Conservation (phyloP, 1,140 invertebrate species). For the Euwallacea fornicatus region DNA sequence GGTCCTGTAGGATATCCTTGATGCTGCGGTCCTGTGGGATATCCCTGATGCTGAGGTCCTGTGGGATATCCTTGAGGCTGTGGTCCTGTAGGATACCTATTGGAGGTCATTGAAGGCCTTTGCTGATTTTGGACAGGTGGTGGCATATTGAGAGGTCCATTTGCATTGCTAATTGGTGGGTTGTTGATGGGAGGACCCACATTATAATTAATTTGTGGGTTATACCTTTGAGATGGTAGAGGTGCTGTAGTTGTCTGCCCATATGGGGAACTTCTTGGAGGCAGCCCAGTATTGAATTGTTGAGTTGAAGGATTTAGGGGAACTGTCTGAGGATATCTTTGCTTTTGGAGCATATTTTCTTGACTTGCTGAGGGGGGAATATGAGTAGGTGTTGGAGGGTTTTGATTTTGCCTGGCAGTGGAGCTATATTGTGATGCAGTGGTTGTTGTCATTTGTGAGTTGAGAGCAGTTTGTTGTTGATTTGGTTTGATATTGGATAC, state of each 20-base stretch:
- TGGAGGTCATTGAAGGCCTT: slow-evolving; percentile 1
- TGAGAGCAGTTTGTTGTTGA: too few relatives aligned
- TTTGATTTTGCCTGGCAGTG: background rate
- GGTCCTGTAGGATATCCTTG: background rate
- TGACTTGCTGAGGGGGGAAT: background rate
- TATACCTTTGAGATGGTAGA: slow-evolving; percentile 18
- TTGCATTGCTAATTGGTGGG: slow-evolving; percentile 15
- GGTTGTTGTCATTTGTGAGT: too few relatives aligned
- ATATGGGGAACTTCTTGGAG: slow-evolving; percentile 6
- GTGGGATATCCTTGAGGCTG: background rate
- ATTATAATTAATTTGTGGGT: slow-evolving; percentile 26
- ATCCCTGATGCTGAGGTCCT: background rate
- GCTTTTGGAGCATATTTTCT: background rate
- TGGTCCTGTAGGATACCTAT: slow-evolving; percentile 25
- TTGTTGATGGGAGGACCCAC: slow-evolving; percentile 1
- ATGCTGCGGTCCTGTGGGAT: background rate
- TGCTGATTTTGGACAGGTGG: background rate
- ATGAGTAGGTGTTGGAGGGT: background rate
- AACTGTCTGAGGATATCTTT: slow-evolving; percentile 21
- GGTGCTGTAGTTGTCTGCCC: background rate
- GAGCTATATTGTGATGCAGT: background rate
- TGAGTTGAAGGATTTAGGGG: background rate
- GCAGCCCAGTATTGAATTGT: slow-evolving; percentile 24
- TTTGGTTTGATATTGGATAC: too few relatives aligned
- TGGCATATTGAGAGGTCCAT: slow-evolving; percentile 17